Percentiles rank a stretch among this genome's conserved stretches.
These are phyloP conservation scores for Chitala chitala DNA, from an alignment of 2,113 vertebrate species.

Conservation along the genomic window DNA sequence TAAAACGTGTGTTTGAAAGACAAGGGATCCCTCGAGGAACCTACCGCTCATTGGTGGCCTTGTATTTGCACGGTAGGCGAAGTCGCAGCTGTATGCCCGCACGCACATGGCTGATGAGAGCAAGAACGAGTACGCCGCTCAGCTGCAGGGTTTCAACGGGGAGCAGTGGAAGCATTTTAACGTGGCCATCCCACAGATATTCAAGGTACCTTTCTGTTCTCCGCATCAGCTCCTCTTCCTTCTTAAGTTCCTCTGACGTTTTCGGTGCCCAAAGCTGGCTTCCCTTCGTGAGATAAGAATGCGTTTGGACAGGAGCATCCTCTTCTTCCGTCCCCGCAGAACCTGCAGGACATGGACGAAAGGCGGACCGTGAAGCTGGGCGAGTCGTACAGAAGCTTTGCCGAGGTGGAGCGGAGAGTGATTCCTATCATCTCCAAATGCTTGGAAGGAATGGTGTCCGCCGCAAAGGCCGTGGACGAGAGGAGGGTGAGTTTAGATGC, in stretches of 20 bases:
- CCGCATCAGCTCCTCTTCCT: not conserved
- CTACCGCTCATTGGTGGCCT: not conserved
- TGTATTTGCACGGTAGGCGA: constrained; percentile 65
- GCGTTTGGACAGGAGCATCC: not conserved
- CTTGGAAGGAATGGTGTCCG: constrained; percentile 93
- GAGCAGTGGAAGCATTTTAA: constrained; percentile 98
- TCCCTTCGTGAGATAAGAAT: not conserved
- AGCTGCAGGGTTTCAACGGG: constrained; percentile 89
- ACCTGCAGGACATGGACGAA: constrained; percentile 95
- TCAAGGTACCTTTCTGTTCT: constrained; percentile 71
- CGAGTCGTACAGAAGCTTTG: constrained; percentile 90
- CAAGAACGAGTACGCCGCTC: constrained; percentile 96
- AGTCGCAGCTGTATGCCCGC: constrained; percentile 85
- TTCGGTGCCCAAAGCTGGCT: not conserved
- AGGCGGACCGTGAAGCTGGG: constrained; percentile 88
- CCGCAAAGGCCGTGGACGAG: constrained; percentile 91
- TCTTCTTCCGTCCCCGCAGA: constrained; percentile 56
- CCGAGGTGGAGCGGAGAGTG: constrained; percentile 90
- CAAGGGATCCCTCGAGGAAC: not conserved
- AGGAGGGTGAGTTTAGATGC: constrained; percentile 69
- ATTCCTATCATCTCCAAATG: constrained; percentile 94
- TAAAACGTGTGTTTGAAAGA: not conserved
- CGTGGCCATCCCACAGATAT: constrained; percentile 89
- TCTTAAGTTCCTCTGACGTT: not conserved
- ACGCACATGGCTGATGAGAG: constrained; percentile 94